Conservation (phyloP, 2,888 invertebrate genomes). For the Thera britannica region DNA sequence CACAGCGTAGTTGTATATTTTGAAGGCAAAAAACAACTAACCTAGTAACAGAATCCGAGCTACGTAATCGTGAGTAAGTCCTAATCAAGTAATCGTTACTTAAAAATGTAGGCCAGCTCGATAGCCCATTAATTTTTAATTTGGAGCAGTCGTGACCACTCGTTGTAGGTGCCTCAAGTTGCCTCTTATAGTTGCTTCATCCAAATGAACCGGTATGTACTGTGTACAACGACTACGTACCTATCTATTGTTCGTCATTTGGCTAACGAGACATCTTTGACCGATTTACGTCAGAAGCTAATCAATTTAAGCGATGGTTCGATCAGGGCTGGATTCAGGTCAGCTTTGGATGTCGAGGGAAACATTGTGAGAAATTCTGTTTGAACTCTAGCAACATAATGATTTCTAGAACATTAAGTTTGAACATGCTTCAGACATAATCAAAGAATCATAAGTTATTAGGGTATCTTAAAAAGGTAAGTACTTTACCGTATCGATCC, state of each 20-base stretch:
- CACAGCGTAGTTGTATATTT: no score
- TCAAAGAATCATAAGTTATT: no score
- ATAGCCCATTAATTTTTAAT: conserved; percentile 66
- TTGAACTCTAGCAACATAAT: no score
- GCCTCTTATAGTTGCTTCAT: conserved; percentile 44
- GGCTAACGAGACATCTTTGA: conserved; percentile 62
- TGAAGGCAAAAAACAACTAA: background rate
- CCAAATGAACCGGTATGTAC: conserved; percentile 39
- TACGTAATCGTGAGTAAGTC: conserved; percentile 31
- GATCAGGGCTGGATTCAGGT: conserved; percentile 32
- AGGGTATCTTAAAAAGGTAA: no score
- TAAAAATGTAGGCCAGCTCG: conserved; percentile 56
- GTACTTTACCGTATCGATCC: no score
- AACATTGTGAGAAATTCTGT: no score
- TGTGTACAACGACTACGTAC: conserved; percentile 17
- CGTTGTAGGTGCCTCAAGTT: conserved; percentile 51
- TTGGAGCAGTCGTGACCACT: conserved; percentile 61
- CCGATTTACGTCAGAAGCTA: conserved; percentile 75
- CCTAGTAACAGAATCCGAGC: conserved; percentile 16
- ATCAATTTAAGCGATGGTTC: conserved; percentile 63
- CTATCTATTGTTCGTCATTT: conserved; percentile 55
- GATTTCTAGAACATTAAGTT: no score
- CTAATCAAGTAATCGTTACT: conserved; percentile 42
- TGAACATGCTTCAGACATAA: no score
- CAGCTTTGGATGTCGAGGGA: background rate